phyloP scores from a whole-genome alignment of 2,888 invertebrate species.

The Oeneis ivallda region DNA sequence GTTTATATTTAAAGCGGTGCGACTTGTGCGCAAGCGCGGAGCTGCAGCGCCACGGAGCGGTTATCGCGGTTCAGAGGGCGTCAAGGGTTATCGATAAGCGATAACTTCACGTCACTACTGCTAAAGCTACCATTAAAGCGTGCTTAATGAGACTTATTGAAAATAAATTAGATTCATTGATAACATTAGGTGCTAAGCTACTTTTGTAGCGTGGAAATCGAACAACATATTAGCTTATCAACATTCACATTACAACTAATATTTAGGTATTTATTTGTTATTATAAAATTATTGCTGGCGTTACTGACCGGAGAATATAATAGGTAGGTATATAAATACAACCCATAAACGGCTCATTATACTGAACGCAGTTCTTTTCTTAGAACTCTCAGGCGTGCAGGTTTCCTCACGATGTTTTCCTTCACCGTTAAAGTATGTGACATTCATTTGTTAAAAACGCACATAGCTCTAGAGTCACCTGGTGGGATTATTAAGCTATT shows the following conservation, averaged over 20 bases:
- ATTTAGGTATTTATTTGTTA: too few relatives aligned
- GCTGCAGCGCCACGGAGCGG: slow-evolving; percentile 39
- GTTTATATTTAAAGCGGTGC: background rate
- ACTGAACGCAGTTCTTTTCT: too few relatives aligned
- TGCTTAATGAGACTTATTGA: slow-evolving; percentile 31
- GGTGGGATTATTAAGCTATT: too few relatives aligned
- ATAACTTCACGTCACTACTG: slow-evolving; percentile 59
- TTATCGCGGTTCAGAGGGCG: slow-evolving; percentile 63
- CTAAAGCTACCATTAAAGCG: slow-evolving; percentile 31
- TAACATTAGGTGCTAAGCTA: background rate
- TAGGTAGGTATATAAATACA: background rate
- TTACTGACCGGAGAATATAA: background rate
- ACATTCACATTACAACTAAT: too few relatives aligned
- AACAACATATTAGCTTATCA: background rate
- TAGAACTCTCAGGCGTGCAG: too few relatives aligned
- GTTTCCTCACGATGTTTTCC: too few relatives aligned
- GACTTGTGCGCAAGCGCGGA: slow-evolving; percentile 12
- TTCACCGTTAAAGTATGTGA: too few relatives aligned
- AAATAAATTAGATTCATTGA: slow-evolving; percentile 20
- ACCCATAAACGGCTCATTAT: too few relatives aligned
- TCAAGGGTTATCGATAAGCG: slow-evolving; percentile 64
- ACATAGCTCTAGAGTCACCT: too few relatives aligned
- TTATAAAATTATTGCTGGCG: background rate
- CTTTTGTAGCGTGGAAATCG: background rate
- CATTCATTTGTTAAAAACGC: too few relatives aligned